Base-by-base conservation (phyloP, 2,113 vertebrate species). In the Tetrax tetrax region DNA sequence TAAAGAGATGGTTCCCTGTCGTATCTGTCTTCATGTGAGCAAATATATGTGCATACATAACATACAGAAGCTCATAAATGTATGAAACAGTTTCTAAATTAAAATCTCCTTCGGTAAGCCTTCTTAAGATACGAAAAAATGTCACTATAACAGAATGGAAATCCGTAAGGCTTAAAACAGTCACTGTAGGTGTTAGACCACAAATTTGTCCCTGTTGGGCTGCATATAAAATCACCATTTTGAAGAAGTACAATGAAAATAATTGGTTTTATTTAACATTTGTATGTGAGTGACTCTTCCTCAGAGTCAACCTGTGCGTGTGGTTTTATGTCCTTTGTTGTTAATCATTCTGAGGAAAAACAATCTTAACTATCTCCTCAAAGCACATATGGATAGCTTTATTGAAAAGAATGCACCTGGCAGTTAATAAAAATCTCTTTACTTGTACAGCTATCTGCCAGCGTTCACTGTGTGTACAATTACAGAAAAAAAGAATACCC, bases 281-380 rank as follows among this genome's bases (percentile, higher is more conserved):
- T 92, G n/a, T 84, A 78, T 71, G 37, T 65, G 59, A 94, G 83
- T 48, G 43, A 93, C 48, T 89, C 70, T 76, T 54, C 47, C 88
- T 69, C 54, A 74, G 87, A 94, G 80, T 80, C 79, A 92, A 47
- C 33, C 45, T 24, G 38, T n/a, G 22, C 24, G 54, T 56, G 61
- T 86, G 33, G 47, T 81, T 95, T 8, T 47, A 23, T 33, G 64
- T 56, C 56, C 50, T 94, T 83, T 78, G 81, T 56, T 74, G 94
- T 88, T 75, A 95, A 79, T 78, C 76, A 74, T 64, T 87, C 59
- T 78, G n/a, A 91, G 38, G 50, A 87, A 90, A 76, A 91, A 53
- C 33, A 95, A 85, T 72, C 77, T 56, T 79, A 83, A 91, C n/a
- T 83, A 78, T 60, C 61, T 93, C 77, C 80, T 93, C 71, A 71